Conservation (phyloP, 2,888 invertebrate species). For the Lysandra bellargus region DNA sequence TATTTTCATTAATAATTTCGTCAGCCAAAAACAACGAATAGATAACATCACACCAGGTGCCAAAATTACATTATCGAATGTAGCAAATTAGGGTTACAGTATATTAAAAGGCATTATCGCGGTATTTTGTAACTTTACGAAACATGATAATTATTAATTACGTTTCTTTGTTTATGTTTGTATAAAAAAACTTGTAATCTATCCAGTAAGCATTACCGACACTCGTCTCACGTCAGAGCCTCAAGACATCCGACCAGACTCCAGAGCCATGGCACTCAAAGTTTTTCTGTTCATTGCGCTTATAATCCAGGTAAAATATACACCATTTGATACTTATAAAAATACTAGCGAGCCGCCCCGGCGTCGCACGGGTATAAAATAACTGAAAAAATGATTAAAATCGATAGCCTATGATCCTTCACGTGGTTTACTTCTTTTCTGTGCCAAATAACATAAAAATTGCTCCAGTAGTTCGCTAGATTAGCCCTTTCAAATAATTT, state of each 20-base stretch:
- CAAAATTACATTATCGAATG: background rate
- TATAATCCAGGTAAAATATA: slow-evolving; percentile 1
- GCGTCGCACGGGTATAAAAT: too few relatives aligned
- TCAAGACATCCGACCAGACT: background rate
- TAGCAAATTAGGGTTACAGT: background rate
- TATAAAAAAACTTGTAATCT: background rate
- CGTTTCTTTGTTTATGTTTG: slow-evolving; percentile 15
- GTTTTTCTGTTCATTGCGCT: background rate
- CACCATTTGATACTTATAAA: background rate
- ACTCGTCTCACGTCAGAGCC: background rate
- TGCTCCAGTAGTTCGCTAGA: too few relatives aligned
- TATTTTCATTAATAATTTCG: background rate
- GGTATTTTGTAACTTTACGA: background rate
- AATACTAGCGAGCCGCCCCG: too few relatives aligned
- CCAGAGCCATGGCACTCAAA: slow-evolving; percentile 4
- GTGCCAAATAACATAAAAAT: too few relatives aligned
- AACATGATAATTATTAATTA: background rate
- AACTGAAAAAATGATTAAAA: too few relatives aligned
- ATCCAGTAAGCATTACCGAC: background rate
- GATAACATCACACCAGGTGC: background rate
- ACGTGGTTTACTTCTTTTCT: too few relatives aligned
- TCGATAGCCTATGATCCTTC: too few relatives aligned
- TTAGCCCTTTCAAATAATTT: too few relatives aligned
- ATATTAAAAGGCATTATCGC: background rate
- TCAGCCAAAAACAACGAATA: background rate